Conservation (phyloP, 2,888 invertebrate genomes). For the Diogma glabrata region DNA sequence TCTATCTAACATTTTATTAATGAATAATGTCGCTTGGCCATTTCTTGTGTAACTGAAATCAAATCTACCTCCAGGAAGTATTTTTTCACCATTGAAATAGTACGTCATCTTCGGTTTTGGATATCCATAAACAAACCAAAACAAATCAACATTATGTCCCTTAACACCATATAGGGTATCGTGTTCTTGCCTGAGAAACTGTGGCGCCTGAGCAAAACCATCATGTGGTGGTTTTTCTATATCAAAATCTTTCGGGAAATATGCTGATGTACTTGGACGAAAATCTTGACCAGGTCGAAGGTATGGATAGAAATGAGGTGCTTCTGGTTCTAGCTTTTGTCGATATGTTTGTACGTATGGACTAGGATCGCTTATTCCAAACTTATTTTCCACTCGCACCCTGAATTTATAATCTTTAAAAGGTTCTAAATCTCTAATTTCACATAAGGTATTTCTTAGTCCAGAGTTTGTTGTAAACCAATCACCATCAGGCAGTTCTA, state of each 20-base stretch:
- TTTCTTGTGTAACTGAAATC: conserved; percentile 81
- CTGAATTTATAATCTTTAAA: conserved; percentile 93
- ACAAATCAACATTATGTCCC: conserved; percentile 77
- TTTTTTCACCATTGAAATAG: conserved; percentile 71
- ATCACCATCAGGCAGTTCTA: conserved; percentile 80
- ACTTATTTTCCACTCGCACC: conserved; percentile 91
- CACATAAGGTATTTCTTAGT: conserved; percentile 79
- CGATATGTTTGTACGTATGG: conserved; percentile 77
- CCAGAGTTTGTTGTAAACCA: conserved; percentile 84
- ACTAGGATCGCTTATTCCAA: conserved; percentile 92
- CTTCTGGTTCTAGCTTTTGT: conserved; percentile 64
- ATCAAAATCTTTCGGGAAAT: conserved; percentile 87
- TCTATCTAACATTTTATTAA: conserved; percentile 80
- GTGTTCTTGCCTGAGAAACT: conserved; percentile 74
- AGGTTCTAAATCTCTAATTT: conserved; percentile 80
- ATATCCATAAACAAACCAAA: conserved; percentile 93
- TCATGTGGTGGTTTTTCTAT: conserved; percentile 79
- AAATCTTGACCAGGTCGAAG: conserved; percentile 71
- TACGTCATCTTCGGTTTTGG: conserved; percentile 90
- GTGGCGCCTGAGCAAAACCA: conserved; percentile 70
- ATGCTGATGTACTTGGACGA: conserved; percentile 72
- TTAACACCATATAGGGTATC: conserved; percentile 87
- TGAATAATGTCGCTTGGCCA: conserved; percentile 79
- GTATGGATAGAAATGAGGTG: conserved; percentile 68
- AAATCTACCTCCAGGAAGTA: conserved; percentile 73